Percentiles rank a stretch among this genome's conserved stretches.
Evolutionary conservation across 2,113 vertebrate genomes (phyloP).

Genomic region (Phaethornis superciliosus): DNA sequence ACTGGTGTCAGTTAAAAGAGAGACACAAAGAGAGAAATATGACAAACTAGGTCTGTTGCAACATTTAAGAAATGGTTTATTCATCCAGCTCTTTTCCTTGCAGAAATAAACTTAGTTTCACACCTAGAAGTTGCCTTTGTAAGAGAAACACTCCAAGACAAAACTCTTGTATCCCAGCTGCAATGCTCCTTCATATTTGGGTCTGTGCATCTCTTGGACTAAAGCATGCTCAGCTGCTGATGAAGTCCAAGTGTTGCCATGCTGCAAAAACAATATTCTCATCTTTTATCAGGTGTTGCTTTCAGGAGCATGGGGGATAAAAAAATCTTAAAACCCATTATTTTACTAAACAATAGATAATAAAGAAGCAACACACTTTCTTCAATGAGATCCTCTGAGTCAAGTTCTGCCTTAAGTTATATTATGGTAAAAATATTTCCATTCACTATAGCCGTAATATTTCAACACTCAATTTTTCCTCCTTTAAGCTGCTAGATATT

Average conservation of each 20-base stretch:
- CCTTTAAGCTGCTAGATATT: background rate
- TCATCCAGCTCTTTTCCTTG: background rate
- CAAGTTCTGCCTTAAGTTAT: background rate
- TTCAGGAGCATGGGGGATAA: background rate
- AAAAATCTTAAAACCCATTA: background rate
- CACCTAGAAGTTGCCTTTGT: background rate
- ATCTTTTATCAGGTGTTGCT: background rate
- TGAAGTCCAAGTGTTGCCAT: background rate
- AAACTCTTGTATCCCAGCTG: background rate
- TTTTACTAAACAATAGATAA: background rate
- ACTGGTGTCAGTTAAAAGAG: background rate
- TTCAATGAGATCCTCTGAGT: background rate
- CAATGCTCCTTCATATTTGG: background rate
- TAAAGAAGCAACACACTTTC: background rate
- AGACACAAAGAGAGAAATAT: fast-evolving
- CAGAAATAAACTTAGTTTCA: background rate
- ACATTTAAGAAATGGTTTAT: background rate
- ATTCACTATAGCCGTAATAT: background rate
- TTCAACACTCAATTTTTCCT: background rate
- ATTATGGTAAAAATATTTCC: background rate
- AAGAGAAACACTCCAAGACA: background rate
- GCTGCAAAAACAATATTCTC: background rate
- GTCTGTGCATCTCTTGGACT: background rate
- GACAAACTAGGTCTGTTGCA: background rate
- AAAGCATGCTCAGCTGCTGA: fast-evolving